Percentiles rank a stretch among this genome's conserved stretches.
Conservation (phyloP, 2,113 vertebrate genomes). For the Hystrix brachyura region DNA sequence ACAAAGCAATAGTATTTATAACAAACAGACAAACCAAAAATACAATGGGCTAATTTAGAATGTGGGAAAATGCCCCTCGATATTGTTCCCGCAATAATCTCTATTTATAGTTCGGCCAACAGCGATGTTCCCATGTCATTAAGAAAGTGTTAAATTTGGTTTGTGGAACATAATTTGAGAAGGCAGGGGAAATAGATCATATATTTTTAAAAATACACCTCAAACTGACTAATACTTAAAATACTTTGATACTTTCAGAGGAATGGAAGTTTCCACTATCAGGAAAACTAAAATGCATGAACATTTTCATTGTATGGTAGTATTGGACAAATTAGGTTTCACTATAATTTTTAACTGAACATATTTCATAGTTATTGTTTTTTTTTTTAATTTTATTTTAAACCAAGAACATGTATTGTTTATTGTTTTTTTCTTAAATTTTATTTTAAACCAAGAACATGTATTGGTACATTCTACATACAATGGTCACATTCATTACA, state of each 20-base stretch:
- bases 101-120: neutral
- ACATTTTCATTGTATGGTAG: constrained; percentile 22
- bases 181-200: neutral
- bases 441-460: no score
- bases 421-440: neutral
- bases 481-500: no score
- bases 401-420: neutral
- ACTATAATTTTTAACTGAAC: constrained; percentile 31
- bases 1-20: constrained; percentile 9
- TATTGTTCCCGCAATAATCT: neutral
- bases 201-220: neutral
- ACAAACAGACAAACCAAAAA: neutral
- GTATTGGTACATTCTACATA: no score
- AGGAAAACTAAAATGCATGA: constrained; percentile 33
- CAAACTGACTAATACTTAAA: constrained; percentile 20
- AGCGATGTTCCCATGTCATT: neutral
- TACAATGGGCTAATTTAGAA: neutral
- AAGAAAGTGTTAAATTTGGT: neutral
- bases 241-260: constrained; percentile 12
- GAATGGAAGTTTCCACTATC: constrained; percentile 33
- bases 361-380: neutral
- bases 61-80: neutral
- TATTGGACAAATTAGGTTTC: neutral
- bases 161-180: neutral
- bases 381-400: no score